Conservation (phyloP, 2,888 invertebrate species). For the Oxystoma pomonae region DNA sequence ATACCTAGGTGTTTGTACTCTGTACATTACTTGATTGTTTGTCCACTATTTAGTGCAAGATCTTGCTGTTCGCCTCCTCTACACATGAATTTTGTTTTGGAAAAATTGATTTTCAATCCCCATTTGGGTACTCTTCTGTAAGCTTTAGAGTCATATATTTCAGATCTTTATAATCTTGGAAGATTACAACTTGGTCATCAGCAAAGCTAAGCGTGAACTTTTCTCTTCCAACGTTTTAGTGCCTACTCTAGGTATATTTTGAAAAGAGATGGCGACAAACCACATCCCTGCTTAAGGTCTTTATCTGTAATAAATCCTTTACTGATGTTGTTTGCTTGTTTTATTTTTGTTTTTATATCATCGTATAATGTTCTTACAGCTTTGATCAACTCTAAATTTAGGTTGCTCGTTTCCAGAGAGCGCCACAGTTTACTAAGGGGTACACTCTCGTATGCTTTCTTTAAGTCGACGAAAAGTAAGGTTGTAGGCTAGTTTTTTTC, state of each 20-base stretch:
- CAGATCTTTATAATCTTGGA: not conserved
- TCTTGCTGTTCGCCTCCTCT: not conserved
- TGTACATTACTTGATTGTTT: not conserved
- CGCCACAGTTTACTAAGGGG: not conserved
- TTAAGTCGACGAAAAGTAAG: not conserved
- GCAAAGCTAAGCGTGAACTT: not conserved
- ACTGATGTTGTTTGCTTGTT: not conserved
- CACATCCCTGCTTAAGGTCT: constrained; percentile 1
- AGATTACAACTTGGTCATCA: not conserved
- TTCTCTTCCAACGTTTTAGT: constrained; percentile 1
- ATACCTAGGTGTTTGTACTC: constrained; percentile 1
- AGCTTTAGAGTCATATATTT: not conserved
- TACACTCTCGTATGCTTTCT: not conserved
- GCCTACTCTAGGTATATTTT: constrained; percentile 1
- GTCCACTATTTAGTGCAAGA: not conserved
- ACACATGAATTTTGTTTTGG: too few relatives aligned
- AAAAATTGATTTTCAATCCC: not conserved
- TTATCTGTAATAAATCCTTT: not conserved
- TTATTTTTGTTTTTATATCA: not conserved
- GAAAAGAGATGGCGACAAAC: constrained; percentile 4
- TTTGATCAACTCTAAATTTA: not conserved
- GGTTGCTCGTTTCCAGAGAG: not conserved
- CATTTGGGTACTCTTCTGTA: not conserved
- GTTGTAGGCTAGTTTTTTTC: too few relatives aligned
- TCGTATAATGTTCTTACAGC: not conserved